Evolutionary conservation across 1,140 invertebrate species (phyloP).

Genomic region (Bombus impatiens): DNA sequence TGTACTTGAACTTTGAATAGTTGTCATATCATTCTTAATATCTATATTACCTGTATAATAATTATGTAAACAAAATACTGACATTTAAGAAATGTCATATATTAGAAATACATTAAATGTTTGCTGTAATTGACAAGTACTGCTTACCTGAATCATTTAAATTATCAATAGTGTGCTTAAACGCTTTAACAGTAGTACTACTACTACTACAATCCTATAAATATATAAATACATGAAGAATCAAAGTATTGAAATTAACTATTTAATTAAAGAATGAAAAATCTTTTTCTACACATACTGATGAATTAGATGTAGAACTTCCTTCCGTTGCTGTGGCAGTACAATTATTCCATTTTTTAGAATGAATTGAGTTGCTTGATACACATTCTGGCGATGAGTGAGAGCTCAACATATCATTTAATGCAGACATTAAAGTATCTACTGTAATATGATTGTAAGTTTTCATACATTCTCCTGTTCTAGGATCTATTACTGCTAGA

Average conservation of each 20-base stretch:
- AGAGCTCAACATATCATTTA: conserved; percentile 80
- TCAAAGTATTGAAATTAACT: background rate
- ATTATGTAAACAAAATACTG: conserved; percentile 7
- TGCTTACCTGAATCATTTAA: conserved; percentile 40
- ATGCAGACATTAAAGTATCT: conserved; percentile 76
- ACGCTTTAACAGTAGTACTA: conserved; percentile 59
- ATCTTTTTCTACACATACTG: conserved; percentile 31
- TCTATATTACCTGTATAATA: conserved; percentile 16
- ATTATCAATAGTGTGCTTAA: conserved; percentile 70
- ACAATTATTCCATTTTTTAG: conserved; percentile 67
- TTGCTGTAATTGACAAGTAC: background rate
- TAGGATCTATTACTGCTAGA: conserved; percentile 89
- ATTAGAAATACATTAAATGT: background rate
- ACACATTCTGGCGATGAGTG: conserved; percentile 79
- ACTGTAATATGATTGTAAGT: conserved; percentile 83
- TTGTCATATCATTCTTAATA: conserved; percentile 15
- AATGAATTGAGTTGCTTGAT: conserved; percentile 64
- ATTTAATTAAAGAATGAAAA: conserved; percentile 8
- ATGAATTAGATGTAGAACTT: conserved; percentile 53
- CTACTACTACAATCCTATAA: conserved; percentile 57
- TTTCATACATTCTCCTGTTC: conserved; percentile 87
- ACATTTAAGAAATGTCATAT: background rate
- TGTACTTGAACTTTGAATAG: conserved; percentile 44
- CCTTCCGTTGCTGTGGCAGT: conserved; percentile 61
- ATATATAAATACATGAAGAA: conserved; percentile 18